These are phyloP conservation scores for Centropristis striata DNA, from an alignment of 2,113 vertebrate species.

Conservation along the genomic window DNA sequence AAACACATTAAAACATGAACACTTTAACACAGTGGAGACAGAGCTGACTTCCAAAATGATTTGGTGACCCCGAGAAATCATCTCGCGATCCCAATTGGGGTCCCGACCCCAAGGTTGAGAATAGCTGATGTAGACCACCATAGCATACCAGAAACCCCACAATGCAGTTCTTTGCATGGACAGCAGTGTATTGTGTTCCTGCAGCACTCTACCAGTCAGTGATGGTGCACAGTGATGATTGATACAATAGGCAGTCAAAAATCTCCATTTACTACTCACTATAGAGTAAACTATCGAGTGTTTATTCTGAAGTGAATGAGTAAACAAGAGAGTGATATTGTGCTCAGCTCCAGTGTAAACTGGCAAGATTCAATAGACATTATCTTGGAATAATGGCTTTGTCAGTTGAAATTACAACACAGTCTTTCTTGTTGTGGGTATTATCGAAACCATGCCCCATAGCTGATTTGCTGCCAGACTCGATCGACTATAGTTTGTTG, in stretches of 20 bases:
- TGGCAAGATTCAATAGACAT: constrained; percentile 31
- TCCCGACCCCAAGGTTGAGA: too few species aligned
- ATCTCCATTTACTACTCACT: not conserved
- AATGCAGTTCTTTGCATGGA: too few species aligned
- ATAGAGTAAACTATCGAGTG: not conserved
- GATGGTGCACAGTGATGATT: not conserved
- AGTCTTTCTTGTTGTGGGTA: constrained; percentile 41
- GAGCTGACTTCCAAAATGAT: too few species aligned
- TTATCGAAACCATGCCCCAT: constrained; percentile 34
- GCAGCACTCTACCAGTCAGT: not conserved
- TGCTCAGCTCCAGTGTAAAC: constrained; percentile 19
- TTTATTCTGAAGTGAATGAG: constrained; percentile 21
- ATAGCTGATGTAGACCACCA: too few species aligned
- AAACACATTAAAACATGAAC: too few species aligned
- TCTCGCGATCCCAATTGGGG: too few species aligned
- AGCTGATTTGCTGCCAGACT: constrained; percentile 32
- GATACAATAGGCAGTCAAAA: not conserved
- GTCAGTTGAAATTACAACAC: constrained; percentile 47
- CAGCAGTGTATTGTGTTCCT: too few species aligned
- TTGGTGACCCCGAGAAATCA: too few species aligned
- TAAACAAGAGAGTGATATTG: constrained; percentile 11
- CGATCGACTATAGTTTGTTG: constrained; percentile 35
- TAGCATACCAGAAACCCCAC: too few species aligned
- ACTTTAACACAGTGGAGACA: too few species aligned
- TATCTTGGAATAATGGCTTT: constrained; percentile 23